Base-by-base conservation (phyloP, 2,888 invertebrate species). In the Drosophila vallismaia region DNA sequence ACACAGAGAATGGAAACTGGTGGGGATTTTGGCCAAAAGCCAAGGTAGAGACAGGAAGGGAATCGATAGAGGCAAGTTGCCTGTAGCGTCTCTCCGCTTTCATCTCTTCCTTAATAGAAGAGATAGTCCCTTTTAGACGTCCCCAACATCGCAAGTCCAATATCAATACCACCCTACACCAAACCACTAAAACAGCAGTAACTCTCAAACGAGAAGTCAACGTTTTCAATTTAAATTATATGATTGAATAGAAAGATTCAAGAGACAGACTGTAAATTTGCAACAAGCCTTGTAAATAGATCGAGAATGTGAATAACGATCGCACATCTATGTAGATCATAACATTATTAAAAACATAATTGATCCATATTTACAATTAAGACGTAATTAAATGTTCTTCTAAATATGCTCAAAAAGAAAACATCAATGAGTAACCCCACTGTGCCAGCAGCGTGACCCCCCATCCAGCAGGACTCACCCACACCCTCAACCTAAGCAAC, bases 11-110 rank as follows among this genome's bases (percentile, higher is more conserved):
- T 48, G 62, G 71, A 42, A 44, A 52, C 28, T 36, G 62, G 26
- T 29, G 19, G 29, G 28, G 40, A 19, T 45, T 46, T 66, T 71
- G 74, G 74, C 74, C 67, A 73, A 49, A 44, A 71, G 74, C 71
- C 71, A 73, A 66, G 71, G 56, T 56, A 42, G 48, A 44, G 56
- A 14, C 31, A 24, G 56, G 42, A 42, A 7, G 70, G 48, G 40
- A 48, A 28, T 29, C 28, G 42, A 71, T 63, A 42, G 64, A 73
- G 66, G 38, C 31, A 44, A 45, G 53, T 28, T 26, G 62, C 19
- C 52, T 28, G 44, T 36, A 36, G 71, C 52, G 10, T 33, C 49
- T 51, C 40, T 50, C 10, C 24, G 64, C 45, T 45, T 9, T 29
- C 45, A n/a, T 14, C 38, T 8, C 36, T 14, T 12, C 54, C 26